A percentile compares a stretch with the other conserved stretches of the same genome.
Conservation (phyloP, 2,888 invertebrate genomes). For the Lissocephala sabroskyi region DNA sequence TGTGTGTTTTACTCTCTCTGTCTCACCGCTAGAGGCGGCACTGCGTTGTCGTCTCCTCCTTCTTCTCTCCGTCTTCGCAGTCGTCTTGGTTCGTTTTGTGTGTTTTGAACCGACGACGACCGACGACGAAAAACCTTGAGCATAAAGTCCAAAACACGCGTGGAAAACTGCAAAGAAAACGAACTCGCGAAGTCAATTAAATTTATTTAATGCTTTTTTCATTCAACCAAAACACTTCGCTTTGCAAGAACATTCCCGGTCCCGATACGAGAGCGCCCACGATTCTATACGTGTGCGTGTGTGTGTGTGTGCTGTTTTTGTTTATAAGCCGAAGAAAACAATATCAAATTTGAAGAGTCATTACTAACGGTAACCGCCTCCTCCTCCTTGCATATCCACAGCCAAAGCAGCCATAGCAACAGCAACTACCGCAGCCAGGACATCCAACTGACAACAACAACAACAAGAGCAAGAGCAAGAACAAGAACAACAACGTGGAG, state of each 20-base stretch:
- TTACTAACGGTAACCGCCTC: too few relatives aligned
- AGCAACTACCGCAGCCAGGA: not conserved
- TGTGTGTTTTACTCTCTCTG: slow-evolving; percentile 17
- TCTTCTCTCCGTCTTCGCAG: too few relatives aligned
- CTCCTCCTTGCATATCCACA: slow-evolving; percentile 19
- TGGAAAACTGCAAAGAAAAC: slow-evolving; percentile 31
- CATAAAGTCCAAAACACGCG: slow-evolving; percentile 34
- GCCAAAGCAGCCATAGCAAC: slow-evolving; percentile 20
- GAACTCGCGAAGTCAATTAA: slow-evolving; percentile 17
- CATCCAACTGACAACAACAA: slow-evolving; percentile 1
- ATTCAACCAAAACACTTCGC: too few relatives aligned
- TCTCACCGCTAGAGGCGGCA: too few relatives aligned
- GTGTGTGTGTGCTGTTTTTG: slow-evolving; percentile 9
- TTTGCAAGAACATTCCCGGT: too few relatives aligned
- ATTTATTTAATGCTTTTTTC: slow-evolving; percentile 19
- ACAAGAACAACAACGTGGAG: slow-evolving; percentile 29
- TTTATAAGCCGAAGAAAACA: too few relatives aligned
- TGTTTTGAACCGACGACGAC: slow-evolving; percentile 21
- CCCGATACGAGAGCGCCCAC: not conserved
- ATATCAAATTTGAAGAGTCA: slow-evolving; percentile 10
- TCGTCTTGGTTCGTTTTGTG: not conserved
- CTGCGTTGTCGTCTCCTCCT: too few relatives aligned
- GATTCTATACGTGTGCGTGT: not conserved
- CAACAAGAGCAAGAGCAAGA: slow-evolving; percentile 17
- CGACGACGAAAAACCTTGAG: slow-evolving; percentile 56